Percentiles rank a stretch among this genome's conserved stretches.
Conservation (phyloP, 2,113 vertebrate genomes). For the Melanocharis versteri region DNA sequence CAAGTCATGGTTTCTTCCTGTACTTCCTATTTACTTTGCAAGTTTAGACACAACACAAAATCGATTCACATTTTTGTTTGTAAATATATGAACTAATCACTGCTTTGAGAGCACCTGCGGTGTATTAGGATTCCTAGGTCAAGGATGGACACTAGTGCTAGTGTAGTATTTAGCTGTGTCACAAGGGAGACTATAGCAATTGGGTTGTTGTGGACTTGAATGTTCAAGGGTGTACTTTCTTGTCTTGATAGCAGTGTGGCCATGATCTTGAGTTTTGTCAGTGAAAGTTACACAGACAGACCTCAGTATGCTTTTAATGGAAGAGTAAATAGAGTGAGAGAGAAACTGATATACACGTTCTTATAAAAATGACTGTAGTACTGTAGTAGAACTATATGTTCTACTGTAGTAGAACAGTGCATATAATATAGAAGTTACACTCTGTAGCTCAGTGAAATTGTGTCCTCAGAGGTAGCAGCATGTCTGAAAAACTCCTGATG, state of each 20-base stretch:
- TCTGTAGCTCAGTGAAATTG: neutral
- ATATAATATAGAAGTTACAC: neutral
- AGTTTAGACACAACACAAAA: neutral
- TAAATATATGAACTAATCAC: neutral
- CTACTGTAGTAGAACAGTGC: neutral
- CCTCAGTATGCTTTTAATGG: neutral
- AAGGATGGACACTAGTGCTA: accelerated
- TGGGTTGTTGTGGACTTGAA: neutral
- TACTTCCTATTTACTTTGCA: neutral
- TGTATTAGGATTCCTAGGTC: neutral
- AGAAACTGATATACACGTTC: neutral
- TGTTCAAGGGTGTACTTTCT: neutral
- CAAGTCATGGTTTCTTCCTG: neutral
- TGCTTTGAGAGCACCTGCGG: neutral
- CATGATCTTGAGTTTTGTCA: neutral
- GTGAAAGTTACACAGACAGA: neutral
- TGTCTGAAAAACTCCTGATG: neutral
- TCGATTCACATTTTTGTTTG: neutral
- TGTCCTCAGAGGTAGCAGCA: neutral
- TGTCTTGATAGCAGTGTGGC: neutral
- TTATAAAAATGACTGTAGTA: too few relatives aligned
- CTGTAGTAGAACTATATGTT: too few relatives aligned
- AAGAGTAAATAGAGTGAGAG: neutral
- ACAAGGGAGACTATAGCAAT: neutral
- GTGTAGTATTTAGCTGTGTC: too few relatives aligned